phyloP scores from a whole-genome alignment of 2,888 invertebrate species.

The Papilio demoleus region DNA sequence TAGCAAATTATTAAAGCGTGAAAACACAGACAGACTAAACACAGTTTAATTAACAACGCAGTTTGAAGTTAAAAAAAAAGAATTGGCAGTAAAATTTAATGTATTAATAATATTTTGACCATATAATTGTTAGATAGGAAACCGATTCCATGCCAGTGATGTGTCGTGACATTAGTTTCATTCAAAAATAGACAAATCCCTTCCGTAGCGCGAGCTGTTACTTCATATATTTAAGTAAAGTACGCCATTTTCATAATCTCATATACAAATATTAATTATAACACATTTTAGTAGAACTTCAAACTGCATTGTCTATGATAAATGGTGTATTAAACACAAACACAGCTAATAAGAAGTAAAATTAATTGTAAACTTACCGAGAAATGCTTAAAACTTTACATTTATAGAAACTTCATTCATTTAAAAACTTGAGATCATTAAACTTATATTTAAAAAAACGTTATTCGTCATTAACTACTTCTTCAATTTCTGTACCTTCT shows the following conservation, averaged over 20 bases:
- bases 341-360: too few species aligned
- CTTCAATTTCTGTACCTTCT: constrained; percentile 47
- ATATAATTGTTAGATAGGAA: too few species aligned
- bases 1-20: background rate
- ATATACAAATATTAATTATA: too few species aligned
- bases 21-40: background rate
- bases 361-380: constrained; percentile 28
- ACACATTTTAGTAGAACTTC: too few species aligned
- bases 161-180: too few species aligned
- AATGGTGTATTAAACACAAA: too few species aligned
- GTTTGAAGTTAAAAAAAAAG: background rate
- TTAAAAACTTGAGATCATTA: background rate
- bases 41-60: background rate
- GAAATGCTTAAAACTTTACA: background rate
- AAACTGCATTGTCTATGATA: constrained; percentile 16
- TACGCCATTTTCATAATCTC: too few species aligned
- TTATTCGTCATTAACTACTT: constrained; percentile 38
- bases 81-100: too few species aligned
- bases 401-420: background rate
- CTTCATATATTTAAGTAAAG: too few species aligned
- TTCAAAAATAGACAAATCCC: background rate
- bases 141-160: too few species aligned
- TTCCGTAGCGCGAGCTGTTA: too few species aligned
- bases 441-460: background rate
- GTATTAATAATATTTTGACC: too few species aligned